These are phyloP conservation scores for Heliconius congener DNA, from an alignment of 1,140 invertebrate genomes.

Conservation along the genomic window DNA sequence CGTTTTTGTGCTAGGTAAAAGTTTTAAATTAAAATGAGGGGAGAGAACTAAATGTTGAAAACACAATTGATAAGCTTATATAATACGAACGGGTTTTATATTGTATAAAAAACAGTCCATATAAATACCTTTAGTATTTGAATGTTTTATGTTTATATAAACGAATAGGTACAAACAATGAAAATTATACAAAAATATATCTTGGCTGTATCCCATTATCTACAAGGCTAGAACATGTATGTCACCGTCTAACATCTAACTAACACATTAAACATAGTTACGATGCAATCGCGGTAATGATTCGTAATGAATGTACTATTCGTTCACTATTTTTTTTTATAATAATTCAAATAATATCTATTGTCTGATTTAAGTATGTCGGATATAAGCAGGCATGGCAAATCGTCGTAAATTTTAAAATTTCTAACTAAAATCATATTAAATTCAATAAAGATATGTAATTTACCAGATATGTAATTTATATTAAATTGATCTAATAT, in stretches of 20 bases:
- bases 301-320: constrained; percentile 23
- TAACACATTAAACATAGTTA: constrained; percentile 56
- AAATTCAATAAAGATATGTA: not conserved
- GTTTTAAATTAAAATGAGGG: not conserved
- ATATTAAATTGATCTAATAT: not conserved
- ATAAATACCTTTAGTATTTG: not conserved
- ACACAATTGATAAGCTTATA: not conserved
- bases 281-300: constrained; percentile 54
- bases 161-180: not conserved
- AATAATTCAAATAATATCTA: not conserved
- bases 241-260: constrained; percentile 30
- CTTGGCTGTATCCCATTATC: not conserved
- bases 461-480: not conserved
- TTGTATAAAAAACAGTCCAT: not conserved
- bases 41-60: not conserved
- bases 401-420: not conserved
- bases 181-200: not conserved
- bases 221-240: constrained; percentile 27
- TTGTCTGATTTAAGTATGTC: not conserved
- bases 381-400: not conserved
- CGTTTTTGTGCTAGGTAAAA: constrained; percentile 1
- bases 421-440: not conserved
- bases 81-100: not conserved
- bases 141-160: not conserved
- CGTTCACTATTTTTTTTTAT: constrained; percentile 2